These are phyloP conservation scores for Scomber japonicus DNA, from an alignment of 2,113 vertebrate species.

Conservation along the genomic window DNA sequence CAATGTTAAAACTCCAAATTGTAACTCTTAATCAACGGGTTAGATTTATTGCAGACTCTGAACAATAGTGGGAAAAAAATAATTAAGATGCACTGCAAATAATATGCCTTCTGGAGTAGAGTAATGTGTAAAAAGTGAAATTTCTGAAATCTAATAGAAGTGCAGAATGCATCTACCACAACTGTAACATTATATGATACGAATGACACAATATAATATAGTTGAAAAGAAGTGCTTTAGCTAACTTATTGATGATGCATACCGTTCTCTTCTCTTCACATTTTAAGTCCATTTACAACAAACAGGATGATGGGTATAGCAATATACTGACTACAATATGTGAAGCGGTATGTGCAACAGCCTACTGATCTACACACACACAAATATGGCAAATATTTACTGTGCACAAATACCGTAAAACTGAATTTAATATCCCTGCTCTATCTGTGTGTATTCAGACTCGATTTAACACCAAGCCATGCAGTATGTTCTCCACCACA, in stretches of 20 bases:
- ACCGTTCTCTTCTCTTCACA: neutral
- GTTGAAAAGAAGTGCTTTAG: conserved; percentile 21
- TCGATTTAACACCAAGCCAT: conserved; percentile 61
- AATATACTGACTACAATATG: neutral
- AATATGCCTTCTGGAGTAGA: neutral
- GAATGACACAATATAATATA: neutral
- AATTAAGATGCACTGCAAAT: conserved; percentile 1
- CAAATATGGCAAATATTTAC: conserved; percentile 51
- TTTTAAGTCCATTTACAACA: neutral
- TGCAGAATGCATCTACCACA: neutral
- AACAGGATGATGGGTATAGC: neutral
- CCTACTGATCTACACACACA: conserved; percentile 3
- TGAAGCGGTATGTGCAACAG: neutral
- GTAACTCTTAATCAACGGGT: conserved; percentile 35
- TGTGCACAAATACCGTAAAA: conserved; percentile 32
- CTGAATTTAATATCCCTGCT: conserved; percentile 42
- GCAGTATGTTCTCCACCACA: conserved; percentile 63
- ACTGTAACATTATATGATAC: neutral
- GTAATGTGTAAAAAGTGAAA: neutral
- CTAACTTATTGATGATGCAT: neutral
- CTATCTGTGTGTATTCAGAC: conserved; percentile 42
- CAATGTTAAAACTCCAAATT: conserved; percentile 36
- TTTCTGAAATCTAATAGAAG: neutral
- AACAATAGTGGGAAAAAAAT: conserved; percentile 5
- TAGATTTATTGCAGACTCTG: conserved; percentile 7